Base-by-base conservation (phyloP, 2,888 invertebrate species). In the Lasius fuliginosus region DNA sequence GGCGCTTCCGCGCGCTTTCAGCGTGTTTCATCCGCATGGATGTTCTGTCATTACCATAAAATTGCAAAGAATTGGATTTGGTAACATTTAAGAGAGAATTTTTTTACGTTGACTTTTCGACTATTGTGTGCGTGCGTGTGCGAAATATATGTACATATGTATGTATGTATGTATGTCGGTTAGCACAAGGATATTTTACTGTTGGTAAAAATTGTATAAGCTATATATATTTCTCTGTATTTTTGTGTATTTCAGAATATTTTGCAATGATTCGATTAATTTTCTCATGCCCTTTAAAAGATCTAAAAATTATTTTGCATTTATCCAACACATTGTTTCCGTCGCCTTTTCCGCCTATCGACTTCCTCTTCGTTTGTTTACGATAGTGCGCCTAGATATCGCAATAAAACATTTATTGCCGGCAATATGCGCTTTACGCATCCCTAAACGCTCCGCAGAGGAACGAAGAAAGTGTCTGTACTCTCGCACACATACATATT, bases 401-500 rank as follows among this genome's bases (percentile, higher is more conserved):
- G 60, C 46, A 36, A 58, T 79, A 60, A 81, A 81, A 73, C 74
- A 73, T 81, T 81, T 81, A 81, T 73, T 36, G 46, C 46, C 73
- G 60, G 60, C 27, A 12, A 36, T 56, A 49, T 60, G 71, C 60
- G 77, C 49, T 82, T 79, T 53, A 82, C 82, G 82, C 62, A 76
- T 65, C 82, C 53, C 74, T 60, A 84, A 73, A 89, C 84, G 85
- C 81, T 69, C 77, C 58, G 77, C 77, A 18, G 77, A 58, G 40
- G 42, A 27, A 30, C 56, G 49, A 77, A 46, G 75, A 75, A 82
- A 46, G 46, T 46, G 81, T 60, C 58, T 27, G 67, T 65, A 79
- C 64, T 81, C 62, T 71, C 82, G 74, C 71, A 46, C 71, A 76
- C 68, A 90, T 88, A 77, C 86, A 88, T 86, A 86, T 90, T 90